Evolutionary conservation across 2,113 vertebrate species (phyloP), one percentile per base, ranked within the genome.

Genomic region (Scartelaos histophorus): DNA sequence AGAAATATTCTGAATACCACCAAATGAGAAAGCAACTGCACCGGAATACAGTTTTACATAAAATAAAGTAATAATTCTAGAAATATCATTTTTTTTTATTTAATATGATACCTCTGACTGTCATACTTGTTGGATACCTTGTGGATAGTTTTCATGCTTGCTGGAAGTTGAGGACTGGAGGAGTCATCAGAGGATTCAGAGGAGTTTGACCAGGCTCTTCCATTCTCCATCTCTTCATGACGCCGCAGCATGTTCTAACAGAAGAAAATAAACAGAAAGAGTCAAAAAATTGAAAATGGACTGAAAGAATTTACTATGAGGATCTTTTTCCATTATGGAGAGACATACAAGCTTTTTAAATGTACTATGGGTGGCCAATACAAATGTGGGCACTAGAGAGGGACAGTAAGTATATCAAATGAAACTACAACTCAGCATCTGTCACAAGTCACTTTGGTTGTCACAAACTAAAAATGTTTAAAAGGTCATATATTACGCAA

Each of bases 171-270:
- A 7, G 96, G 97, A 78, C 96, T 97, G 67, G 95, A 97, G 9
- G 97, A 98, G 78, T 98, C 97, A 0, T 98, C 97, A 0, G 96
- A 98, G 1, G 97, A 99, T 75, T 98, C 97, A 0, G 97, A 98
- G 24, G 97, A 98, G 81, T 97, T 94, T 5, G 96, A 98, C 96
- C 96, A 98, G 0, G 96, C 96, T 0, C 95, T 95, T 71, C 97
- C 96, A 0, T 97, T 98, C 84, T 98, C 97, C 51, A 95, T 72
- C 69, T 97, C 96, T 13, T 98, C 95, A 58, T 96, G 96, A 1
- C 95, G 93, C 12, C 91, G 93, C 65, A 97, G 83, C 95, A 96
- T 96, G 80, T 98, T 99, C 97, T 99, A 45, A 3, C 35, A 80
- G 85, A 12, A 75, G 2, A 53, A 53, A 17, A 24, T n/a, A 13